Percentiles rank a stretch among this genome's conserved stretches.
Evolutionary conservation across 2,113 vertebrate genomes (phyloP).

Genomic region (Panurus biarmicus): DNA sequence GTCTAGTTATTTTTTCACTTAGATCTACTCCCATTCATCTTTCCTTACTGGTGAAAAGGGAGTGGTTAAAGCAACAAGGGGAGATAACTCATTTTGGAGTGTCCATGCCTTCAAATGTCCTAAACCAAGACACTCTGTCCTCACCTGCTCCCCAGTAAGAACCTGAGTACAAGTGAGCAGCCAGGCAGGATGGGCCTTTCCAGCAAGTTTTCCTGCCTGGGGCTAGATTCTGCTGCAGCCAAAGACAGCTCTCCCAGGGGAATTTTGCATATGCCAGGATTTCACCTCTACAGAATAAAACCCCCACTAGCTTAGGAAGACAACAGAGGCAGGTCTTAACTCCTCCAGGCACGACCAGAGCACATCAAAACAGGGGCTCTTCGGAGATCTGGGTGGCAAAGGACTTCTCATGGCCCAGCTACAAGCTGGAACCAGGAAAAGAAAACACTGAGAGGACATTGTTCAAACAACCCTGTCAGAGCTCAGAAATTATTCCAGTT

Average conservation of each 20-base stretch:
- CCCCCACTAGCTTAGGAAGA: not conserved
- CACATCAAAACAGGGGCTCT: not conserved
- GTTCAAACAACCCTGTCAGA: not conserved
- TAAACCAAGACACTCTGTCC: not conserved
- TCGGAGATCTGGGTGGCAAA: not conserved
- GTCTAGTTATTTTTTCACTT: not conserved
- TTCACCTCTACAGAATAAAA: not conserved
- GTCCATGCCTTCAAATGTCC: not conserved
- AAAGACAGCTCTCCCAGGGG: not conserved
- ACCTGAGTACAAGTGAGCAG: not conserved
- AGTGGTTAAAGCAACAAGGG: not conserved
- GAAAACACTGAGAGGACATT: rapidly evolving
- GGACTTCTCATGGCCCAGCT: not conserved
- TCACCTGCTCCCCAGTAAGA: not conserved
- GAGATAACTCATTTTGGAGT: not conserved
- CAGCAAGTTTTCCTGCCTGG: not conserved
- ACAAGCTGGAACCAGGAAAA: not conserved
- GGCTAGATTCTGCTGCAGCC: not conserved
- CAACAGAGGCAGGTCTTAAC: not conserved
- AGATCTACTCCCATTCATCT: not conserved
- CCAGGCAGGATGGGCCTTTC: not conserved
- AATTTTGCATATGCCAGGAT: not conserved
- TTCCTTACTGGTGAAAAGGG: not conserved
- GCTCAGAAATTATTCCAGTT: not conserved
- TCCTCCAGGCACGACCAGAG: not conserved